Evolutionary conservation across 2,113 vertebrate genomes (phyloP).

Genomic region (Plestiodon gilberti): DNA sequence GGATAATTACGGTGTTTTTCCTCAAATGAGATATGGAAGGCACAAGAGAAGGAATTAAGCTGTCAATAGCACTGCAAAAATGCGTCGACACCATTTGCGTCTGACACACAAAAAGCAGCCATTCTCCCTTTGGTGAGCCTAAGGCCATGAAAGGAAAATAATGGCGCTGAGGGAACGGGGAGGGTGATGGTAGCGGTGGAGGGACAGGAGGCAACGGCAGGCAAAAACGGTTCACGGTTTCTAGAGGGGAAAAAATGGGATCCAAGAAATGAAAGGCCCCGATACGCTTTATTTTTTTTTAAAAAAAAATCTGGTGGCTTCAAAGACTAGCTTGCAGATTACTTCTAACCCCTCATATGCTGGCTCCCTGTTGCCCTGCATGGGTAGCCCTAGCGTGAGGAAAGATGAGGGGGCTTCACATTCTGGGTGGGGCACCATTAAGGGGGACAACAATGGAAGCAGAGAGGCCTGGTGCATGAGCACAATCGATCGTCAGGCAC

Average conservation of each 20-base stretch:
- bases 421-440: too few relatives aligned
- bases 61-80: slow-evolving; percentile 61
- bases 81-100: slow-evolving; percentile 36
- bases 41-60: slow-evolving; percentile 47
- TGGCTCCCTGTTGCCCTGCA: not conserved
- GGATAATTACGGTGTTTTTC: slow-evolving; percentile 78
- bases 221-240: accelerated
- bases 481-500: too few relatives aligned
- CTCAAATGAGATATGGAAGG: slow-evolving; percentile 61
- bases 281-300: too few relatives aligned
- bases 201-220: not conserved
- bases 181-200: too few relatives aligned
- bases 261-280: accelerated
- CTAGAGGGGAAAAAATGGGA: accelerated
- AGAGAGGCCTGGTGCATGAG: too few relatives aligned
- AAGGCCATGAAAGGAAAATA: not conserved
- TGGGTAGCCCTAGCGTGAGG: not conserved
- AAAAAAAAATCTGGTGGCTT: accelerated
- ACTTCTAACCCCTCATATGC: not conserved
- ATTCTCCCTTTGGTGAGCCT: slow-evolving; percentile 61
- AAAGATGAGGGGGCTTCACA: too few relatives aligned
- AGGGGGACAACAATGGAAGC: too few relatives aligned
- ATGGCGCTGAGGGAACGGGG: not conserved
- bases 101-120: slow-evolving; percentile 54
- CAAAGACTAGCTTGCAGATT: not conserved